Evolutionary conservation across 2,888 invertebrate genomes (phyloP), one percentile per base, ranked within the genome.

Genomic region (Ommatoiulus sabulosus): DNA sequence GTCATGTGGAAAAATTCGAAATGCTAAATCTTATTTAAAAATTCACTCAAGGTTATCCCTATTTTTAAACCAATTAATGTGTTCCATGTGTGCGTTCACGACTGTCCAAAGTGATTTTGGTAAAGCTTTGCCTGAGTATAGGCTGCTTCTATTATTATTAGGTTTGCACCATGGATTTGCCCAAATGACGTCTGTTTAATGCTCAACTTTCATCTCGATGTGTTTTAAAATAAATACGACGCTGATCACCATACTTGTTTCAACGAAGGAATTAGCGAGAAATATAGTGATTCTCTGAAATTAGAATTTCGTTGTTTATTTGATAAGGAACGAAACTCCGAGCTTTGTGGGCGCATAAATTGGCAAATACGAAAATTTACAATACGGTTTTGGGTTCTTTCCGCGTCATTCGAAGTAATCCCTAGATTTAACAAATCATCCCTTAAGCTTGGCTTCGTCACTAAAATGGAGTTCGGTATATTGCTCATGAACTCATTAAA

Each of bases 341-440:
- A 35, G 80, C 80, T 80, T 80, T 80, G 24, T 24, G 35, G 15
- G 35, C 80, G 4, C 80, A 8, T 80, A 43, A 80, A 35, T 80
- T 52, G 80, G 80, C 15, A 43, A 15, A 80, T 80, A 35, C 35
- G 80, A 80, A 80, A 80, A 80, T 80, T 80, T 35, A 80, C 80
- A 80, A 80, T 80, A 6, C 35, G 35, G 35, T 80, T 80, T 80
- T 72, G 24, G 3, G 12, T 35, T 12, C 80, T 7, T 80, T 80
- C 35, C 3, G 10, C 35, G 80, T 35, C 80, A 24, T 80, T 15
- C 80, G 35, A 80, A 80, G 80, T 80, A 80, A 80, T 80, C 80
- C 35, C 15, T 12, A 43, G 35, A 35, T 80, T 80, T 80, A 80
- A 35, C 35, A 35, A 4, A 80, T 12, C 80, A 35, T 80, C 57